A percentile compares a stretch with the other conserved stretches of the same genome.
Conservation (phyloP, 2,888 invertebrate species). For the Monoplex corrugatus region DNA sequence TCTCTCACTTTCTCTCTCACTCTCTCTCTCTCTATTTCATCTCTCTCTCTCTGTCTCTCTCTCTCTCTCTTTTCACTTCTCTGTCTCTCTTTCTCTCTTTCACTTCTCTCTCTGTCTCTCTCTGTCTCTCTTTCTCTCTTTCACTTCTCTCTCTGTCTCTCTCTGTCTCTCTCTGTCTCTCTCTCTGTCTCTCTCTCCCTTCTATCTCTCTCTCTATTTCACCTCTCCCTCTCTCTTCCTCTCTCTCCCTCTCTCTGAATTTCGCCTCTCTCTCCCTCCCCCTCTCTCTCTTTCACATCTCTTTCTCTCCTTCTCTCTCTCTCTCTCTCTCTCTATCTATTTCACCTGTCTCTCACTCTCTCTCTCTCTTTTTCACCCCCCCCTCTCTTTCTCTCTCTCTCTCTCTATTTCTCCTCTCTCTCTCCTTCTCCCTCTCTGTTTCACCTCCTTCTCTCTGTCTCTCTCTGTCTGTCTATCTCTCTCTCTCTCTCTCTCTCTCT, state of each 20-base stretch:
- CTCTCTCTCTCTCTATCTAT: neutral
- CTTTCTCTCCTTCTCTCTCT: neutral
- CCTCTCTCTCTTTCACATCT: neutral
- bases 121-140: neutral
- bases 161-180: neutral
- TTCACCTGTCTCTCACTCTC: no score
- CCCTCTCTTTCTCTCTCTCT: no score
- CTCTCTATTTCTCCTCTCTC: no score
- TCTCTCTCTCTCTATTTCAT: no score
- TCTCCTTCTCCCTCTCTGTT: no score
- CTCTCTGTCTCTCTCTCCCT: no score
- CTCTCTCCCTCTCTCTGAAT: neutral
- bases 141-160: neutral
- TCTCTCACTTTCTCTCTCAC: no score
- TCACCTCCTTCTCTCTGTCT: no score
- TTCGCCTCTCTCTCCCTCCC: neutral
- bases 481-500: no score
- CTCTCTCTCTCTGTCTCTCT: neutral
- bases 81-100: neutral
- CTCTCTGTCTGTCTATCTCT: no score
- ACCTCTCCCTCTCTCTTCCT: neutral
- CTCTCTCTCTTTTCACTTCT: neutral
- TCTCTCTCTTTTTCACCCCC: no score
- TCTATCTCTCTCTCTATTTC: no score
- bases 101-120: neutral